phyloP scores from a whole-genome alignment of 2,888 invertebrate genomes.

The Stomorhina lunata region DNA sequence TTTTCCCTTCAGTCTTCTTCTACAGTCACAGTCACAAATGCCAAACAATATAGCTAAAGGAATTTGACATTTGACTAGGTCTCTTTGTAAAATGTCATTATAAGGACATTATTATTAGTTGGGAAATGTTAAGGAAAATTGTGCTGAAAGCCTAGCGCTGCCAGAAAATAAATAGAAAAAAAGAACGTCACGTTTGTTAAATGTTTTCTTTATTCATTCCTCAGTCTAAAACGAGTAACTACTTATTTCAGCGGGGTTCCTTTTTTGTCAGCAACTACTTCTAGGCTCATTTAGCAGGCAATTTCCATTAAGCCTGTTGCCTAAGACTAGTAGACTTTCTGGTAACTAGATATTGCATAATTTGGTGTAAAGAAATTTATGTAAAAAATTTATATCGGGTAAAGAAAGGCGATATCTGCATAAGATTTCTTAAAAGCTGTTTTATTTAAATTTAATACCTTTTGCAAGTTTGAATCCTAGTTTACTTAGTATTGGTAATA shows the following conservation, averaged over 20 bases:
- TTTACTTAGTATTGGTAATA: too few relatives aligned
- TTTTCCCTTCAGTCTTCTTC: background rate
- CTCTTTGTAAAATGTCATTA: conserved; percentile 65
- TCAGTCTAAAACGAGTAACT: background rate
- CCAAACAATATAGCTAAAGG: conserved; percentile 61
- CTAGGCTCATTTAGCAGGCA: conserved; percentile 26
- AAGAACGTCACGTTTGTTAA: conserved; percentile 42
- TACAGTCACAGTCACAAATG: conserved; percentile 22
- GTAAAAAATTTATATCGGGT: too few relatives aligned
- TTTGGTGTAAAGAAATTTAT: too few relatives aligned
- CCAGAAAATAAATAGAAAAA: conserved; percentile 10
- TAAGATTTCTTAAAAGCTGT: too few relatives aligned
- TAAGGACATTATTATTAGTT: conserved; percentile 65
- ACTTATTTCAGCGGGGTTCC: background rate
- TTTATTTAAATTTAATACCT: conserved; percentile 23
- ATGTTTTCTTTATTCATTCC: conserved; percentile 30
- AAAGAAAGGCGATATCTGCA: too few relatives aligned
- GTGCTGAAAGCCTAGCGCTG: conserved; percentile 44
- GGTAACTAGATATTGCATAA: background rate
- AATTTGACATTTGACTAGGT: conserved; percentile 69
- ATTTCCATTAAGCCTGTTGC: background rate
- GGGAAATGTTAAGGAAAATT: conserved; percentile 51
- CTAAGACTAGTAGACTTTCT: too few relatives aligned
- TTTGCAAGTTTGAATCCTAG: conserved; percentile 1
- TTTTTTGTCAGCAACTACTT: background rate